These are phyloP conservation scores for Oryzias sinensis DNA, from an alignment of 2,797 vertebrate genomes.

Conservation along the genomic window DNA sequence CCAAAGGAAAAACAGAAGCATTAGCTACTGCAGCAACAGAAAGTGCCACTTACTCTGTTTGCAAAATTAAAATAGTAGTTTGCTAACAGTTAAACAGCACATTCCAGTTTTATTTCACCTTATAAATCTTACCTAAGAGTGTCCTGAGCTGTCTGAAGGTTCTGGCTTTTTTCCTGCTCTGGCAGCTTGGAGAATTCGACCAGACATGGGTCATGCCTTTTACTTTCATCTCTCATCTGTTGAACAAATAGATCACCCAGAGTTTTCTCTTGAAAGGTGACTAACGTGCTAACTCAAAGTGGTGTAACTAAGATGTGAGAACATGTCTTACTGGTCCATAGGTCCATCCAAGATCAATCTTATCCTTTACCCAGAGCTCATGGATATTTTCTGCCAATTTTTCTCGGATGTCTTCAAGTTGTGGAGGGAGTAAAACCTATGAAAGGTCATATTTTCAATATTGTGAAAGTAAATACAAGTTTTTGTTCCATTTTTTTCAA, in stretches of 20 bases:
- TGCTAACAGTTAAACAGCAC: not conserved
- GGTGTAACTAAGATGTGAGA: too few relatives aligned
- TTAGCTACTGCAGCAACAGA: not conserved
- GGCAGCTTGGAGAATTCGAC: conserved; percentile 90
- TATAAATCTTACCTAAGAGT: conserved; percentile 83
- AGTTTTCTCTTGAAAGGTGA: too few relatives aligned
- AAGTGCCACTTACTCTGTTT: not conserved
- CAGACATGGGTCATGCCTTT: conserved; percentile 86
- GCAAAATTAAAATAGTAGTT: not conserved
- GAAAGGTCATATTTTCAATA: not conserved
- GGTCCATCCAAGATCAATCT: conserved; percentile 91
- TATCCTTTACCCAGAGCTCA: conserved; percentile 93
- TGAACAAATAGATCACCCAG: conserved; percentile 20
- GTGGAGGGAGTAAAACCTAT: conserved; percentile 86
- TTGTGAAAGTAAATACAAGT: not conserved
- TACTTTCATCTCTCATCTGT: conserved; percentile 90
- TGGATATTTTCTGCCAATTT: conserved; percentile 94
- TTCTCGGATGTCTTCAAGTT: conserved; percentile 89
- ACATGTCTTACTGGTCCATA: conserved; percentile 81
- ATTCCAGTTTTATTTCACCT: not conserved
- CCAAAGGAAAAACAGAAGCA: conserved; percentile 20
- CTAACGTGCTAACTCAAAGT: too few relatives aligned
- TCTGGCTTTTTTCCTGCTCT: conserved; percentile 88
- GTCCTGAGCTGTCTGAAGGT: conserved; percentile 87
- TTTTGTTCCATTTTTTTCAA: not conserved